These are phyloP conservation scores for Anabas testudineus DNA, from an alignment of 2,797 vertebrate species.

Conservation along the genomic window DNA sequence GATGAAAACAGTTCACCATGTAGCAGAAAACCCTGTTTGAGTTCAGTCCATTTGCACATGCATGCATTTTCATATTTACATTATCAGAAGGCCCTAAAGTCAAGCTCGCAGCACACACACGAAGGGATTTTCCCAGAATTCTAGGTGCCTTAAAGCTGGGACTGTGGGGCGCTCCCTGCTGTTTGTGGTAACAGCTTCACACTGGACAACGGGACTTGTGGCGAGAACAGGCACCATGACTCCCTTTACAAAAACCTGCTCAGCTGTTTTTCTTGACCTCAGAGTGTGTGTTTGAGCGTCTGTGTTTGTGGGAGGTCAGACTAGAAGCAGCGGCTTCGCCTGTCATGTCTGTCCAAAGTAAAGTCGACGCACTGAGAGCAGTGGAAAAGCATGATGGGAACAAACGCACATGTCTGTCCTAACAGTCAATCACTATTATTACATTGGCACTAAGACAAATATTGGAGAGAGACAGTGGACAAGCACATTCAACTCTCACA, in stretches of 20 bases:
- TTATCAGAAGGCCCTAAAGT: slow-evolving; percentile 23
- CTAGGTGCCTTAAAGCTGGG: slow-evolving; percentile 16
- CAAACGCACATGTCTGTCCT: slow-evolving; percentile 12
- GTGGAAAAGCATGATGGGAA: slow-evolving; percentile 32
- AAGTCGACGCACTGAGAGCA: slow-evolving; percentile 26
- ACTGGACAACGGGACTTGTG: slow-evolving; percentile 25
- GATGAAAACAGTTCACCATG: not conserved
- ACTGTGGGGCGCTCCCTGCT: slow-evolving; percentile 13
- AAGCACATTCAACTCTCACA: not conserved
- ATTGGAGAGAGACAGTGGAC: slow-evolving; percentile 4
- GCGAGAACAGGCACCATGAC: slow-evolving; percentile 24
- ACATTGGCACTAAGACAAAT: slow-evolving; percentile 19
- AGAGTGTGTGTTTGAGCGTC: slow-evolving; percentile 16
- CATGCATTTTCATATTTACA: slow-evolving; percentile 40
- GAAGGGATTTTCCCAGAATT: slow-evolving; percentile 46
- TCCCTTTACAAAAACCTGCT: slow-evolving; percentile 37
- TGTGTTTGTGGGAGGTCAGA: slow-evolving; percentile 30
- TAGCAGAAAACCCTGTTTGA: slow-evolving; percentile 10
- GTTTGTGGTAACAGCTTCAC: slow-evolving; percentile 36
- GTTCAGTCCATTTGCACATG: slow-evolving; percentile 45
- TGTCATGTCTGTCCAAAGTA: slow-evolving; percentile 62
- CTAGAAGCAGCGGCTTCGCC: slow-evolving; percentile 16
- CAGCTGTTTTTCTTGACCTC: slow-evolving; percentile 36
- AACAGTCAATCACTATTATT: slow-evolving; percentile 9
- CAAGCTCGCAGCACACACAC: slow-evolving; percentile 23